These are phyloP conservation scores for Rallus crepitans DNA, from an alignment of 2,797 vertebrate genomes.

Conservation along the genomic window DNA sequence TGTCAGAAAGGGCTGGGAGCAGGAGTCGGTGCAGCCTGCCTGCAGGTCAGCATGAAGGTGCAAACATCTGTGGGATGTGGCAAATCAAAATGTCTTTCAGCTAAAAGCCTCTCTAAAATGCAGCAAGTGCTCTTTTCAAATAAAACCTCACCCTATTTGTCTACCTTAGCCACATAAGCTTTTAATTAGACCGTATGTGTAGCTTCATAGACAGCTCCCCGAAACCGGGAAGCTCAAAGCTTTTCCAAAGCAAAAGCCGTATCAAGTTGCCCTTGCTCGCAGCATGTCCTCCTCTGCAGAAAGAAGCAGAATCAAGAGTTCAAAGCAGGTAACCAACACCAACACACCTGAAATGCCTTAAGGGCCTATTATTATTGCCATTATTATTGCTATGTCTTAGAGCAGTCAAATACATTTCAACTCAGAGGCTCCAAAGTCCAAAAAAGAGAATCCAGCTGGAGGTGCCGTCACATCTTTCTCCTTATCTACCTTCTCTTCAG, in stretches of 20 bases:
- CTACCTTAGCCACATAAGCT: constrained; percentile 29
- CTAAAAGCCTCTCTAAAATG: background rate
- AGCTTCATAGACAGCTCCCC: background rate
- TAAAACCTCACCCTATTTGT: background rate
- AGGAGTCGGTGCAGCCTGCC: background rate
- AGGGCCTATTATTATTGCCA: background rate
- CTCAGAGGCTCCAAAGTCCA: background rate
- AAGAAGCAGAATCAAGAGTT: constrained; percentile 26
- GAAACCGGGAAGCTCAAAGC: constrained; percentile 29
- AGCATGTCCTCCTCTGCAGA: background rate
- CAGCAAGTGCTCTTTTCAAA: constrained; percentile 23
- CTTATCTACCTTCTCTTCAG: constrained; percentile 4
- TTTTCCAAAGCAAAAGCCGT: constrained; percentile 20
- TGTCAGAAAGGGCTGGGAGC: background rate
- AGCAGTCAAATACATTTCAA: background rate
- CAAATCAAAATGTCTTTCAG: background rate
- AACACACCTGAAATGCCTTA: constrained; percentile 42
- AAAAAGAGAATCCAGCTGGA: background rate
- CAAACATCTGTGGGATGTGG: background rate
- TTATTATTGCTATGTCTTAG: background rate
- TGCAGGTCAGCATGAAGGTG: background rate
- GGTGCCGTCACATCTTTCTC: background rate
- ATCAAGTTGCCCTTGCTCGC: constrained; percentile 14
- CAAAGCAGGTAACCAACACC: constrained; percentile 7
- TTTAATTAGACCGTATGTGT: constrained; percentile 12